phyloP scores from a whole-genome alignment of 1,140 invertebrate genomes.

The Lethocerus indicus region DNA sequence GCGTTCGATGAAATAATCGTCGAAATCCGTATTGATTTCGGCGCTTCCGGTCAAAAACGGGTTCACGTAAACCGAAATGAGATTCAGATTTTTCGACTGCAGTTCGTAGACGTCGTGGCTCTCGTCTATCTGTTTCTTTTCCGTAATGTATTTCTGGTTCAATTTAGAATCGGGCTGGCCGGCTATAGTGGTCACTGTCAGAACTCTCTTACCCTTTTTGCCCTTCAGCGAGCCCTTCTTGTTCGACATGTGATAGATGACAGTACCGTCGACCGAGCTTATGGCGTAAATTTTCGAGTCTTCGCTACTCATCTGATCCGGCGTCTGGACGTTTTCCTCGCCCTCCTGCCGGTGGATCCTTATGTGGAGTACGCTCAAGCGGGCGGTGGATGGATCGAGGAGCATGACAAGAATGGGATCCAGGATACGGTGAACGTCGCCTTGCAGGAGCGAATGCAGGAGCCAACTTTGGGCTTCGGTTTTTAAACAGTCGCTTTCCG shows the following conservation, averaged over 20 bases:
- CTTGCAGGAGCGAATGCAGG: slow-evolving; percentile 50
- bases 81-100: background rate
- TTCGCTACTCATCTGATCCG: slow-evolving; percentile 29
- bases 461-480: slow-evolving; percentile 54
- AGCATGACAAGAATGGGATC: slow-evolving; percentile 65
- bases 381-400: slow-evolving; percentile 61
- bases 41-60: slow-evolving; percentile 24
- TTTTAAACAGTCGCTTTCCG: slow-evolving; percentile 47
- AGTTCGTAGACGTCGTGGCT: slow-evolving; percentile 23
- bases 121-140: slow-evolving; percentile 31
- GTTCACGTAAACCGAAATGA: slow-evolving; percentile 36
- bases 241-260: slow-evolving; percentile 56
- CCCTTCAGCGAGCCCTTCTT: background rate
- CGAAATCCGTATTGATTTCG: slow-evolving; percentile 20
- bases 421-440: slow-evolving; percentile 59
- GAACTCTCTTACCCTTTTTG: slow-evolving; percentile 11
- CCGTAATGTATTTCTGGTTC: slow-evolving; percentile 28
- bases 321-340: background rate
- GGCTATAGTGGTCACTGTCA: slow-evolving; percentile 18
- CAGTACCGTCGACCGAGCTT: slow-evolving; percentile 68
- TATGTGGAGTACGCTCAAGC: slow-evolving; percentile 72
- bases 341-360: slow-evolving; percentile 46
- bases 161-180: slow-evolving; percentile 24
- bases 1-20: slow-evolving; percentile 20
- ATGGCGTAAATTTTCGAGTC: slow-evolving; percentile 58